These are phyloP conservation scores for Pyrrhosoma nymphula DNA, from an alignment of 2,888 invertebrate species.

Conservation along the genomic window DNA sequence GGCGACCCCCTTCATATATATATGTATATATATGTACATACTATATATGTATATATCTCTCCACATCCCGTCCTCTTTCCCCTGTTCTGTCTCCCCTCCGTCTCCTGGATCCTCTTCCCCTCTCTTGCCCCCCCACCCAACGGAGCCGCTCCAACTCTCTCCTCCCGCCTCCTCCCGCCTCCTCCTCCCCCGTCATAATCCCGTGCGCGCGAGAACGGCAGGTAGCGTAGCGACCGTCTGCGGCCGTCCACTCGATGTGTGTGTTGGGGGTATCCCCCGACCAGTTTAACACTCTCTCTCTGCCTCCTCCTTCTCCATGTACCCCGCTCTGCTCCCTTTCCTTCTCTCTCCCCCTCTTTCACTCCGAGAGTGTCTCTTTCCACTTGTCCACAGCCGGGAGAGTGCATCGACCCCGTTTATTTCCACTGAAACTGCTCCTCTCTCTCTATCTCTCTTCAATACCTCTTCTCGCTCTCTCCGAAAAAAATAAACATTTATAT, in stretches of 20 bases:
- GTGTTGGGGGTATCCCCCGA: background rate
- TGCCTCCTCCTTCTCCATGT: background rate
- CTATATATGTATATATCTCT: background rate
- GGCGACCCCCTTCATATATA: background rate
- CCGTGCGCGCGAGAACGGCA: background rate
- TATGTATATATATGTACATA: too few species aligned
- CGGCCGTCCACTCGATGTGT: background rate
- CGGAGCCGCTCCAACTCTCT: background rate
- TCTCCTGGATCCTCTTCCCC: background rate
- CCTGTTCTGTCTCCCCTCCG: background rate
- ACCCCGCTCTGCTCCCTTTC: background rate
- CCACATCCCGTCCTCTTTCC: background rate
- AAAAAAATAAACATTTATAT: background rate
- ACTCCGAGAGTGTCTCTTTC: background rate
- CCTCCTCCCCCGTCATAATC: slow-evolving; percentile 20
- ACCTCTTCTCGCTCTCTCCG: background rate
- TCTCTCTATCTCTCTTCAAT: background rate
- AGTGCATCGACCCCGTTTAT: background rate
- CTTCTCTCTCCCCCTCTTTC: background rate
- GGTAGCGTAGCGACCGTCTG: slow-evolving; percentile 61
- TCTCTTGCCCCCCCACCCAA: background rate
- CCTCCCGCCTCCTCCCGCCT: background rate
- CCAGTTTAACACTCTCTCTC: background rate
- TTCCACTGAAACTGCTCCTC: slow-evolving; percentile 6
- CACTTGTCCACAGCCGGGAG: background rate